Evolutionary conservation across 2,888 invertebrate species (phyloP), one percentile per base, ranked within the genome.

Genomic region (Cerastis leucographa): DNA sequence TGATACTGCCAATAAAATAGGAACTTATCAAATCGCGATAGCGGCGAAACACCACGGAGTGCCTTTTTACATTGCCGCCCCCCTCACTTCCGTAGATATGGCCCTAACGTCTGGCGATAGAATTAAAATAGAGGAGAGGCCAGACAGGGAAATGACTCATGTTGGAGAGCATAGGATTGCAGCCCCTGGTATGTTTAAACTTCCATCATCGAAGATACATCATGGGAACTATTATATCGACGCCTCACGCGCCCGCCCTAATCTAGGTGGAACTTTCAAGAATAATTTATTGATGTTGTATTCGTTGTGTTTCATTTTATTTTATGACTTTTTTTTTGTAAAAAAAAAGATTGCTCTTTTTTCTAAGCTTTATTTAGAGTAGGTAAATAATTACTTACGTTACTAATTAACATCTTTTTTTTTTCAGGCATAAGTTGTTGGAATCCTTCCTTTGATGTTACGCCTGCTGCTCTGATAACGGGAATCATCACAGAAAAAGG

Each of bases 401-500:
- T 64, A 64, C 17, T 42, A 42, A 17, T 59, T 14, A 22, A 14
- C 5, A 46, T 11, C 14, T 1, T 40, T 49, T 81, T 89, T 83
- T 82, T 97, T 96, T 70, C 94, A 98, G 99, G 99, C 74, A 99
- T 99, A 74, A 97, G 97, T 73, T 99, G 99, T 93, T 99, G 99
- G 99, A 99, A 99, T 97, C 99, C 99, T 71, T 99, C 99, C 0
- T 99, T 99, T 94, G 99, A 99, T 95, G 98, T 99, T 0, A 99
- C 99, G 7, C 99, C 99, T 44, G 99, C 99, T 0, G 96, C 97
- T 29, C 97, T 99, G 51, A 99, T 99, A 85, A 98, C 98, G 76
- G 99, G 98, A 35, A 99, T 99, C 84, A 98, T 99, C 54, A 99
- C 99, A 17, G 99, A 99, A 94, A 97, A 97, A 87, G 99, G 99